These are phyloP conservation scores for Sebastes paucispinis DNA, from an alignment of 2,797 vertebrate genomes.

Conservation along the genomic window DNA sequence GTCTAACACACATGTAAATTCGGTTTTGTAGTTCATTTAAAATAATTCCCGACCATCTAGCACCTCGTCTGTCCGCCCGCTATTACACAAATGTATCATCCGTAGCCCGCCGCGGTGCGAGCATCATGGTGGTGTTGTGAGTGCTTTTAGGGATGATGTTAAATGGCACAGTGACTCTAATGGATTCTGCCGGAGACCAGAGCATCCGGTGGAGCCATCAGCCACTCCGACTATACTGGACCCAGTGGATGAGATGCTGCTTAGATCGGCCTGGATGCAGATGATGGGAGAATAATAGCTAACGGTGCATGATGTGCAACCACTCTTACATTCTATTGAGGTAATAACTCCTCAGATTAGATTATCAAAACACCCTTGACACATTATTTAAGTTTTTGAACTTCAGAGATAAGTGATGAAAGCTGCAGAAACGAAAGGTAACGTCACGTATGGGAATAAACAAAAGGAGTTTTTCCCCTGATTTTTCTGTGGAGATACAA, in stretches of 20 bases:
- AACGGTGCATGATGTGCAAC: neutral
- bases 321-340: neutral
- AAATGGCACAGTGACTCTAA: constrained; percentile 24
- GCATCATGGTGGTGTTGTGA: constrained; percentile 2
- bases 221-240: neutral
- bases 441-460: neutral
- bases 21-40: constrained; percentile 39
- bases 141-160: constrained; percentile 4
- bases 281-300: constrained; percentile 14
- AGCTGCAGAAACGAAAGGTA: neutral
- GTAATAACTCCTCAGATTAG: neutral
- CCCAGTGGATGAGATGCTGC: neutral
- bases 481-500: neutral
- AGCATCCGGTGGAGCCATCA: constrained; percentile 15
- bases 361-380: neutral
- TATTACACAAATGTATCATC: constrained; percentile 5
- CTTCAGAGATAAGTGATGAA: neutral
- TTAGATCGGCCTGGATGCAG: neutral
- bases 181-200: constrained; percentile 8
- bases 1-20: constrained; percentile 43
- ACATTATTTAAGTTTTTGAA: neutral
- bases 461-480: neutral
- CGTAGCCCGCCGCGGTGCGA: neutral
- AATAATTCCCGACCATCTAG: constrained; percentile 34
- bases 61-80: constrained; percentile 10